Percentiles rank a stretch among this genome's conserved stretches.
Evolutionary conservation across 64 coral and sea anemone genomes (phyloP).

Genomic region (Pachyseris speciosa): DNA sequence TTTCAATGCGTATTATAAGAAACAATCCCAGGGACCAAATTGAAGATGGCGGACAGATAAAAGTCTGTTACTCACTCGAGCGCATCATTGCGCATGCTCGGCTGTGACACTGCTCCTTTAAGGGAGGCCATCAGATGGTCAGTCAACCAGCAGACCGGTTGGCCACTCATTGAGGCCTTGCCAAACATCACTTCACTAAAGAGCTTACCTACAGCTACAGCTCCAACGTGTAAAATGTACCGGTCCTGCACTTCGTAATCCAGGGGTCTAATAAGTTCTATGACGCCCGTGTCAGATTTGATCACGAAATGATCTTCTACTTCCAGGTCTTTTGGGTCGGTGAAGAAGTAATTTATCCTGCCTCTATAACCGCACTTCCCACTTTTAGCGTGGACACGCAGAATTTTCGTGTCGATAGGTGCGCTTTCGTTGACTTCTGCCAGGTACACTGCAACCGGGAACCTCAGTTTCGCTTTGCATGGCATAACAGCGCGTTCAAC

Average conservation of each 20-base stretch:
- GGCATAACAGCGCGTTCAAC: background rate
- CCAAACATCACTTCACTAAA: no score
- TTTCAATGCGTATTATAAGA: no score
- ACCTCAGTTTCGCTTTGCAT: conserved; percentile 31
- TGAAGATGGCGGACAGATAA: no score
- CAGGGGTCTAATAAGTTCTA: conserved; percentile 57
- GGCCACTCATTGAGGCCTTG: no score
- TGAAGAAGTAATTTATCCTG: conserved; percentile 65
- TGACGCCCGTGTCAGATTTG: conserved; percentile 51
- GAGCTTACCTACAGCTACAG: conserved; percentile 77
- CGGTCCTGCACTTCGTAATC: conserved; percentile 46
- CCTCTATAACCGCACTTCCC: background rate
- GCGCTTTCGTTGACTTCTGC: conserved; percentile 64
- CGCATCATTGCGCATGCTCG: no score
- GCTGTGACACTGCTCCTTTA: no score
- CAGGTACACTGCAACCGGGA: conserved; percentile 53
- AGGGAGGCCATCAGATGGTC: background rate
- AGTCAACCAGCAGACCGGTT: no score
- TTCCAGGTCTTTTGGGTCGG: conserved; percentile 24
- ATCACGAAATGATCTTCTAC: conserved; percentile 64
- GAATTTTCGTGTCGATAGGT: conserved; percentile 36
- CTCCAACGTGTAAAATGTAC: conserved; percentile 71
- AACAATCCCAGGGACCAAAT: no score
- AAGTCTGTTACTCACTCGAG: no score
- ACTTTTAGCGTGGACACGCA: conserved; percentile 61